Evolutionary conservation across 2,797 vertebrate genomes (phyloP).

Genomic region (Peromyscus melanophrys): DNA sequence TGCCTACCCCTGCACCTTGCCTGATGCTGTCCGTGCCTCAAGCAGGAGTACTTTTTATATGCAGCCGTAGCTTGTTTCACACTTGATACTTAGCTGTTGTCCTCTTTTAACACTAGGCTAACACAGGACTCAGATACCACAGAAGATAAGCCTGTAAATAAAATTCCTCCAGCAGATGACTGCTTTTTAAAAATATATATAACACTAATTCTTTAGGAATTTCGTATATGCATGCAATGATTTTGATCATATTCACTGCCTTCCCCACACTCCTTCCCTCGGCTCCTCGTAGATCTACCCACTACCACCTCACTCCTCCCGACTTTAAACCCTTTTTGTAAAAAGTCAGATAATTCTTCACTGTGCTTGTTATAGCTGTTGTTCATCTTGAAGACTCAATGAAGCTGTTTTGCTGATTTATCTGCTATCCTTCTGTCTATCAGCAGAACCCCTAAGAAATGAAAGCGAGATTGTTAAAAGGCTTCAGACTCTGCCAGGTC

Average conservation of each 20-base stretch:
- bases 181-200: neutral
- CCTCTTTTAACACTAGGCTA: neutral
- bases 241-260: neutral
- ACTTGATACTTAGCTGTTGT: slow-evolving; percentile 46
- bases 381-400: neutral
- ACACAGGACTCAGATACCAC: neutral
- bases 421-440: neutral
- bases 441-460: neutral
- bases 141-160: slow-evolving; percentile 17
- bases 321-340: neutral
- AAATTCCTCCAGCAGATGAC: neutral
- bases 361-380: neutral
- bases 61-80: neutral
- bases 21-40: neutral
- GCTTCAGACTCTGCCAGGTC: slow-evolving; percentile 1
- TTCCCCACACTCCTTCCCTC: neutral
- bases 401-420: neutral
- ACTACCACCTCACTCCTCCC: neutral
- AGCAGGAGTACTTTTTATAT: neutral
- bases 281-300: neutral
- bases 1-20: neutral
- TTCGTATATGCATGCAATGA: neutral
- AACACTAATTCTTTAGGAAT: neutral
- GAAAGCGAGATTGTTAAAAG: neutral
- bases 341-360: neutral